Percentiles rank a stretch among this genome's conserved stretches.
phyloP scores from a whole-genome alignment of 2,888 invertebrate species.

The Drosophila mettleri region DNA sequence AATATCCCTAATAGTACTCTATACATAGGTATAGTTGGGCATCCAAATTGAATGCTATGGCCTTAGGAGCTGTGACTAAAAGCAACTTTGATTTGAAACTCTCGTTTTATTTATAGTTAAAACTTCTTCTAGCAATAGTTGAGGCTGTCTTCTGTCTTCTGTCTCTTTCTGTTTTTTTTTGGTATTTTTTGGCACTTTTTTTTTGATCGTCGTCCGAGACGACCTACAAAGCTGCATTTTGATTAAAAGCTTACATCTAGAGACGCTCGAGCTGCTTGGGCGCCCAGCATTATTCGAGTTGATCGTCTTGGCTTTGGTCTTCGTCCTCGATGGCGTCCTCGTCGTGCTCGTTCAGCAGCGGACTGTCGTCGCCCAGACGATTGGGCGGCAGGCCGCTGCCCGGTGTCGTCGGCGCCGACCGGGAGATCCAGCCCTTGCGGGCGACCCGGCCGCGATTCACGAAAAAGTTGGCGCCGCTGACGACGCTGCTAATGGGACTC shows the following conservation, averaged over 20 bases:
- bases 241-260: slow-evolving; percentile 35
- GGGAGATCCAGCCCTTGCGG: slow-evolving; percentile 88
- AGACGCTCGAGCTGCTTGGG: slow-evolving; percentile 1
- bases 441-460: slow-evolving; percentile 82
- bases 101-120: not conserved
- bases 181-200: slow-evolving; percentile 12
- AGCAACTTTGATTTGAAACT: slow-evolving; percentile 3
- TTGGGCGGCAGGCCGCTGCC: slow-evolving; percentile 88
- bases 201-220: slow-evolving; percentile 1
- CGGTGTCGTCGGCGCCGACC: slow-evolving; percentile 93
- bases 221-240: slow-evolving; percentile 22
- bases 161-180: not conserved
- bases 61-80: slow-evolving; percentile 4
- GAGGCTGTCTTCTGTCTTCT: not conserved
- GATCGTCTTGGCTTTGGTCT: slow-evolving; percentile 60
- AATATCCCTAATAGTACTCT: slow-evolving; percentile 9
- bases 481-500: slow-evolving; percentile 83
- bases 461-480: slow-evolving; percentile 82
- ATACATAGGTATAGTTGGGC: not conserved
- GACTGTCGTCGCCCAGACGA: slow-evolving; percentile 88
- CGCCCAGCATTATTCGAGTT: slow-evolving; percentile 44
- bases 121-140: not conserved
- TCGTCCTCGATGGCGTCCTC: slow-evolving; percentile 84
- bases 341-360: slow-evolving; percentile 87
- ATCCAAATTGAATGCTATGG: not conserved